These are phyloP conservation scores for Patella ulyssiponensis DNA, from an alignment of 2,888 invertebrate species.

Conservation along the genomic window DNA sequence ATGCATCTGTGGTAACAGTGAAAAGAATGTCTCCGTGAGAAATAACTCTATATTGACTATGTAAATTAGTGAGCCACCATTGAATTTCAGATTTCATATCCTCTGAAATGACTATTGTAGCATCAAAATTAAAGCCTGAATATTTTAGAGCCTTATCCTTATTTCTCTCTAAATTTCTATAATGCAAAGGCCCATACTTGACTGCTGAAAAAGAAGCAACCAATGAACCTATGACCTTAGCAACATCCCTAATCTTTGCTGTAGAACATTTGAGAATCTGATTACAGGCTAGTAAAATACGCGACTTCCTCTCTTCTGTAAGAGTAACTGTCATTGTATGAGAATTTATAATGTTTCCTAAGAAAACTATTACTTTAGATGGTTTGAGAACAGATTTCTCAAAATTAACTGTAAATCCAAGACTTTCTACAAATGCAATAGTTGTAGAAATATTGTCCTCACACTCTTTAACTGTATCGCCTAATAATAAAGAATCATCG, in stretches of 20 bases:
- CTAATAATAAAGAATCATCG: not conserved
- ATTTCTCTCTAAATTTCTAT: not conserved
- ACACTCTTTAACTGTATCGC: not conserved
- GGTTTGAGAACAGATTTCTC: not conserved
- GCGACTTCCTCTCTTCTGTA: not conserved
- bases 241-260: not conserved
- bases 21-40: not conserved
- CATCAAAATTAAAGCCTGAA: not conserved
- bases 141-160: not conserved
- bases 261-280: not conserved
- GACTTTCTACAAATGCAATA: not conserved
- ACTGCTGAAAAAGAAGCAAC: constrained; percentile 1
- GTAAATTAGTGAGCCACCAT: too few relatives aligned
- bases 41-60: not conserved
- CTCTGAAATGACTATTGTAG: too few relatives aligned
- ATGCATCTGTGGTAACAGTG: not conserved
- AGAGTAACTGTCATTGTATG: not conserved
- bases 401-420: not conserved
- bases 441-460: not conserved
- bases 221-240: not conserved
- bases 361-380: not conserved
- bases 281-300: not conserved
- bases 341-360: not conserved
- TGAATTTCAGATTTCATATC: too few relatives aligned
- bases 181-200: not conserved